phyloP scores from a whole-genome alignment of 2,797 vertebrate species.

The Gambusia yucatana region DNA sequence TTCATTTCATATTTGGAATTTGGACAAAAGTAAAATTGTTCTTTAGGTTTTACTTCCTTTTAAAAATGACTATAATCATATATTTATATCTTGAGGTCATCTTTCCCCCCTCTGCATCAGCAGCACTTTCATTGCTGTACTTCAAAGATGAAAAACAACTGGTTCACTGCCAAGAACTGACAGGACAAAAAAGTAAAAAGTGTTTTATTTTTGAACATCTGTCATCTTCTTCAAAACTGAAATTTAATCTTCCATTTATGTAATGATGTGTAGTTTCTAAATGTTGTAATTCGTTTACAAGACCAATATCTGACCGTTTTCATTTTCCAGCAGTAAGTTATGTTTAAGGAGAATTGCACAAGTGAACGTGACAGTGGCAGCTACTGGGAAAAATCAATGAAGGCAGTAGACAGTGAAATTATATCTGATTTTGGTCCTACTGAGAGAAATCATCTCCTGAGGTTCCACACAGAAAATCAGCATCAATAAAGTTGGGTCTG shows the following conservation, averaged over 20 bases:
- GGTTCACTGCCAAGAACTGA: neutral
- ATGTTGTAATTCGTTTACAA: conserved; percentile 11
- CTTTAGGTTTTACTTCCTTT: neutral
- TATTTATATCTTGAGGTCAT: neutral
- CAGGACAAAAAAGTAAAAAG: conserved; percentile 17
- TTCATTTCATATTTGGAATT: conserved; percentile 5
- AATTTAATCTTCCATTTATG: conserved; percentile 15
- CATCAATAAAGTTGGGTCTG: conserved; percentile 41
- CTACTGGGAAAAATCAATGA: conserved; percentile 9
- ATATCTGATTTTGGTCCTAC: conserved; percentile 31
- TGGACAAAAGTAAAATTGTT: neutral
- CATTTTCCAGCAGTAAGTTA: neutral
- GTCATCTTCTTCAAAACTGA: conserved; percentile 15
- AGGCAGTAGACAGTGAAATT: conserved; percentile 30
- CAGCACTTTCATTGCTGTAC: neutral
- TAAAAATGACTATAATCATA: neutral
- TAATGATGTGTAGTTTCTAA: conserved; percentile 11
- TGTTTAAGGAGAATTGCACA: conserved; percentile 12
- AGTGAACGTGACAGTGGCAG: conserved; percentile 18
- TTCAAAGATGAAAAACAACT: neutral
- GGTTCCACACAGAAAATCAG: conserved; percentile 31
- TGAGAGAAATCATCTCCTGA: conserved; percentile 31
- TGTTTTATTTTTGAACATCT: conserved; percentile 27
- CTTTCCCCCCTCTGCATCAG: neutral
- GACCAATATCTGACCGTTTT: conserved; percentile 3